Conservation (phyloP, 2,888 invertebrate genomes). For the Netelia melanura region DNA sequence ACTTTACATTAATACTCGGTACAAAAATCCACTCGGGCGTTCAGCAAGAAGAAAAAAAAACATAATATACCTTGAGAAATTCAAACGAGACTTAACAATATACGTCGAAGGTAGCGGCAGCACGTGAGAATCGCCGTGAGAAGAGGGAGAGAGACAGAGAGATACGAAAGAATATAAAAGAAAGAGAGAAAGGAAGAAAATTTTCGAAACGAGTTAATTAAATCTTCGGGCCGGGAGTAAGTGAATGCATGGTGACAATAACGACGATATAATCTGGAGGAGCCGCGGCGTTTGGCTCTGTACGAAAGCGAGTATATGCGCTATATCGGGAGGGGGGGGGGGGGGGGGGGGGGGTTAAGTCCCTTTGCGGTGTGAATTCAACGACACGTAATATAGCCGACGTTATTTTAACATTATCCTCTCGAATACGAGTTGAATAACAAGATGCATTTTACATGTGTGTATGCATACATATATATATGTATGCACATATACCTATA, state of each 20-base stretch:
- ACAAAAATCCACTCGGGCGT: conserved; percentile 8
- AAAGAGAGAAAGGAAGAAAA: conserved; percentile 39
- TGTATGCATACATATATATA: background rate
- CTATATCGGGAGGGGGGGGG: conserved; percentile 17
- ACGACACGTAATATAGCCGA: conserved; percentile 38
- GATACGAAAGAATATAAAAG: conserved; percentile 13
- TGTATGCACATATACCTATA: background rate
- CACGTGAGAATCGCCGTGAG: conserved; percentile 50
- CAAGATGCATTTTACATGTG: conserved; percentile 36
- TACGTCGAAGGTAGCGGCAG: conserved; percentile 7
- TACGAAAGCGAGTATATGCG: conserved; percentile 25
- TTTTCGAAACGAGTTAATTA: conserved; percentile 70
- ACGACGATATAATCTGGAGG: conserved; percentile 70
- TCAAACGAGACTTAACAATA: conserved; percentile 9
- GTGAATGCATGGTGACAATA: conserved; percentile 70
- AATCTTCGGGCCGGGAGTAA: conserved; percentile 60
- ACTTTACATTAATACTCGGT: conserved; percentile 60
- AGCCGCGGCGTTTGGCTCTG: conserved; percentile 35
- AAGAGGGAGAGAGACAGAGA: conserved; percentile 25
- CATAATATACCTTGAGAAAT: background rate
- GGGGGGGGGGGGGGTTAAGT: background rate
- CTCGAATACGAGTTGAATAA: conserved; percentile 56
- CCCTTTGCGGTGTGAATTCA: conserved; percentile 44
- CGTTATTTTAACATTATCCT: conserved; percentile 59
- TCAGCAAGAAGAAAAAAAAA: conserved; percentile 25